Evolutionary conservation across 2,113 vertebrate genomes (phyloP), one percentile per base, ranked within the genome.

Genomic region (Polyodon spathula): DNA sequence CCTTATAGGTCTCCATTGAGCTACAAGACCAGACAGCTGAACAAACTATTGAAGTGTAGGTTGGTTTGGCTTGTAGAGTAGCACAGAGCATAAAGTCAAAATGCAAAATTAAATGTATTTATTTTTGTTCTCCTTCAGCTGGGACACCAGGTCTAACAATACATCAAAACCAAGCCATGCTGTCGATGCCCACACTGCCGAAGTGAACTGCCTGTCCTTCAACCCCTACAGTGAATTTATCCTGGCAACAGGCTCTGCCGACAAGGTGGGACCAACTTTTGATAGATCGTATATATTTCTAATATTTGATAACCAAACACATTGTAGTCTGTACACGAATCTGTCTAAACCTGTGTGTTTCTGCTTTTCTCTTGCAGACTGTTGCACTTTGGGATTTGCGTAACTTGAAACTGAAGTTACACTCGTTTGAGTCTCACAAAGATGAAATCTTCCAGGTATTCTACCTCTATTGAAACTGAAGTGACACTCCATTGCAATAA

Each of bases 391-490:
- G 95, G 95, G 96, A 99, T 73, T 77, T 99, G 67, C 90, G 95
- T 76, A 99, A 99, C 73, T 73, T 98, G 58, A 99, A 99, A 66
- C 78, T 99, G 67, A 99, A 97, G 71, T 86, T 99, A 70, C 95
- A 99, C 77, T 99, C 96, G 0, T 99, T 99, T 81, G 96, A 99
- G 74, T 99, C 95, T 11, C 95, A 98, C 78, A 97, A 97, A 81
- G 96, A 98, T 72, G 95, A 98, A 82, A 98, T 99, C 84, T 99
- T 99, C 78, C 96, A 99, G 90, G 96, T 98, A 90, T 65, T 64
- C 16, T 17, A 44, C 43, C 38, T n/a, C n/a, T n/a, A n/a, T n/a
- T n/a, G n/a, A n/a, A n/a, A n/a, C n/a, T n/a, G n/a, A n/a, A n/a
- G n/a, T n/a, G n/a, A n/a, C n/a, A n/a, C n/a, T n/a, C n/a, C n/a